Conservation (phyloP, 2,797 vertebrate genomes). For the Gymnoscopelus microlampas region DNA sequence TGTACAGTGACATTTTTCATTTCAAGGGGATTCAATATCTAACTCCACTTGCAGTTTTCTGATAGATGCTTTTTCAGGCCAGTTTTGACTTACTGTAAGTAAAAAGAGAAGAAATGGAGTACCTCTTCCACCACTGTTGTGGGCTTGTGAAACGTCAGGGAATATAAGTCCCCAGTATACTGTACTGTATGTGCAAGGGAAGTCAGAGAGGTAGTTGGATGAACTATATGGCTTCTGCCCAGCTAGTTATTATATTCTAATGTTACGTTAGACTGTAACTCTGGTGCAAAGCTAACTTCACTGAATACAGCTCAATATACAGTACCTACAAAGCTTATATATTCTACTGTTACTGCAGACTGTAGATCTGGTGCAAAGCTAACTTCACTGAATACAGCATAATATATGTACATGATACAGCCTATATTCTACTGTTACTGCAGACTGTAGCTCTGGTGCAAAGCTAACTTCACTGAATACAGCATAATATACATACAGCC, state of each 20-base stretch:
- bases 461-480: conserved; percentile 37
- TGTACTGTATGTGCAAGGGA: conserved; percentile 50
- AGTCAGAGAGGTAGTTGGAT: conserved; percentile 52
- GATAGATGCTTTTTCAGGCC: too few species aligned
- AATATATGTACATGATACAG: neutral
- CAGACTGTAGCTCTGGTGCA: conserved; percentile 39
- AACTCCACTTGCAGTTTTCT: too few species aligned
- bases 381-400: conserved; percentile 40
- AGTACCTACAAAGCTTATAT: too few species aligned
- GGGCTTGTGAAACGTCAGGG: neutral
- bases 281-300: conserved; percentile 49
- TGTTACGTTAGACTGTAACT: conserved; percentile 39
- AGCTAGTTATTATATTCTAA: conserved; percentile 32
- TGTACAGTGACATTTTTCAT: too few species aligned
- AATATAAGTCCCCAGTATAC: conserved; percentile 44
- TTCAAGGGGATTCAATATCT: too few species aligned
- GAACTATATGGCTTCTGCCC: conserved; percentile 44
- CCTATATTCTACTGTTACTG: too few species aligned
- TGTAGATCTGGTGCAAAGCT: conserved; percentile 46
- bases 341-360: too few species aligned
- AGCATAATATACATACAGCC: conserved; percentile 10
- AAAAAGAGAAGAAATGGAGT: too few species aligned
- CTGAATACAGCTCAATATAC: conserved; percentile 30
- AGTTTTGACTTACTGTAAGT: too few species aligned
- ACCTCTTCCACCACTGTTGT: too few species aligned